Evolutionary conservation across 1,140 invertebrate genomes (phyloP), one percentile per base, ranked within the genome.

Genomic region (Pantala flavescens): DNA sequence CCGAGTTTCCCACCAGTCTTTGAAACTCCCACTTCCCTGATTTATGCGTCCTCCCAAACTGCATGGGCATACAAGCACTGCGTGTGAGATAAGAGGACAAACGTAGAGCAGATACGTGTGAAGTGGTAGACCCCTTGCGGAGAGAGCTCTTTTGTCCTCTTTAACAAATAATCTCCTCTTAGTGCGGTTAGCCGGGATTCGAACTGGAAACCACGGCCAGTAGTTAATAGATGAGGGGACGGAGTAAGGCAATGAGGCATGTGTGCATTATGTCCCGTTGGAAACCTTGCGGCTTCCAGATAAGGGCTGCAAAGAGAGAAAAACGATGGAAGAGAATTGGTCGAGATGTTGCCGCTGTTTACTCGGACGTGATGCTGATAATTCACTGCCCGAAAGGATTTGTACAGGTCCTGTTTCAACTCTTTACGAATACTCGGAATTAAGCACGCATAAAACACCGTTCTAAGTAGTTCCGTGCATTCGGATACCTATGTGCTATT

Each of bases 1-100:
- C 2, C 14, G n/a, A 63, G 49, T 14, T 63, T 14, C 49, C 49
- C 49, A 63, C 1, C 49, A 63, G 49, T 63, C 49, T 63, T 63
- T 63, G 49, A 63, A 63, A 63, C 49, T 63, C 49, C 49, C 49
- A 19, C 49, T 63, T 63, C 12, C 49, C n/a, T 63, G 49, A 63
- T 63, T 63, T 63, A 63, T 63, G 49, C 49, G 49, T 63, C 49
- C 16, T 63, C 49, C 49, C 49, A 63, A 63, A 63, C 49, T 63
- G 49, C 49, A 63, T 63, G 49, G n/a, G 49, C 49, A 63, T 63
- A 63, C 49, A 63, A 63, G 49, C 3, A 63, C 49, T 63, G 49
- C 49, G 49, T 63, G 49, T 7, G 49, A 63, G 49, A 63, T 63
- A 63, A 63, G 14, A 12, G 49, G 14, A 19, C n/a, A 63, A 63